Base-by-base conservation (phyloP, 1,140 invertebrate species). In the Drosophila ananassae region DNA sequence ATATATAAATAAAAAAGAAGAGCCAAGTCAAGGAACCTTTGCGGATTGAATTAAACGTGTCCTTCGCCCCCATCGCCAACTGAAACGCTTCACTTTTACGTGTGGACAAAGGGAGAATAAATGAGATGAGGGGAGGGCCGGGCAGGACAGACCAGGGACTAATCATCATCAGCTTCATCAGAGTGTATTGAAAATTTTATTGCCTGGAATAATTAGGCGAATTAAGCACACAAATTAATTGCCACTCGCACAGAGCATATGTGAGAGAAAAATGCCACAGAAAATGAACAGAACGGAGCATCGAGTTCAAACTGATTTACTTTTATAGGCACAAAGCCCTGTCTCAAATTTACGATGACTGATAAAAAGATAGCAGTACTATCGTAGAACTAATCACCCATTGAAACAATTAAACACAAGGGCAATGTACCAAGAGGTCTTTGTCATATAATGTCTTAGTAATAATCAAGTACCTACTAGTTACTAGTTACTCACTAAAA, bases 171-270 rank as follows among this genome's bases (percentile, higher is more conserved):
- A 59, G 32, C 47, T 46, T 54, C 75, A 73, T 63, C 59, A 76
- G 48, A 73, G 80, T 83, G 83, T 89, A 89, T 87, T 89, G 83
- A 78, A 81, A 87, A 79, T 79, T 87, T 87, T 87, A 87, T 87
- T 83, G 83, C 83, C 61, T 62, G 83, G 83, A 87, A 87, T 87
- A 87, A 87, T 89, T 87, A 89, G 79, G 59, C 77, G 83, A 87
- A 87, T 83, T 87, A 89, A 87, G 83, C 75, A 57, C 78, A 82
- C 82, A 82, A 87, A 85, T 85, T 85, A 85, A 85, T 85, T 85
- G 82, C 74, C 78, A 47, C 58, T 69, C 60, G 48, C 34, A 56
- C 34, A 56, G 34, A 37, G 61, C 82, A 85, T 85, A 89, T 85
- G 82, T 87, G 82, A 47, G 59, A 69, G 61, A 74, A 77, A 78